Base-by-base conservation (phyloP, 2,888 invertebrate species). In the Calameuta pallipes region DNA sequence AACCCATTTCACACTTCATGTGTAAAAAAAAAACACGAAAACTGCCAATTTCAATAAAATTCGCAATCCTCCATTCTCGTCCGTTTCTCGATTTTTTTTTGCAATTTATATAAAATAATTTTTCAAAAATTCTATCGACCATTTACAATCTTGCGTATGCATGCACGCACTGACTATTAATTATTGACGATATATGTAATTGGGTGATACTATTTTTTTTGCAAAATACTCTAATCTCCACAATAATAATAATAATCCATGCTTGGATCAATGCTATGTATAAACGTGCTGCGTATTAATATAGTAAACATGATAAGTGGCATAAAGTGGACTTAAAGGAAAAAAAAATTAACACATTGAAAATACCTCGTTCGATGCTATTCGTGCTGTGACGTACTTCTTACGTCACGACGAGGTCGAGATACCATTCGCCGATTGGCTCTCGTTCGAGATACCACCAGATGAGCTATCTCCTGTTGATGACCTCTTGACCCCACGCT, bases 391-490 rank as follows among this genome's bases (percentile, higher is more conserved):
- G 76, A 79, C 75, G 75, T 68, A 74, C 31, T 73, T 73, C 74
- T 79, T 82, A 83, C 84, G 83, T 84, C 84, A 82, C 78, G 81
- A 76, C 74, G 83, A 83, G 85, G 87, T 86, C 85, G 85, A 85
- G 86, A 86, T 85, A 83, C 81, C 78, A 79, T 75, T 37, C 81
- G 80, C 77, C 79, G 84, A 86, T 86, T 85, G 87, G 85, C 82
- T 85, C 81, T 80, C 77, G 81, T 80, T 74, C 77, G 81, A 82
- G 84, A 87, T 87, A 87, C 80, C 81, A 75, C 78, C 75, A 83
- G 82, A 85, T 85, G 85, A 80, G 83, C 82, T 87, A 87, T 87
- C 85, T 80, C 81, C 77, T 69, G 73, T 41, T 74, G 84, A 86
- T 87, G 88, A 87, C 85, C 84, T 80, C 76, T 79, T 80, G 83